These are phyloP conservation scores for Rhabdophis nuchalis DNA, from an alignment of 2,797 vertebrate genomes.

Conservation along the genomic window DNA sequence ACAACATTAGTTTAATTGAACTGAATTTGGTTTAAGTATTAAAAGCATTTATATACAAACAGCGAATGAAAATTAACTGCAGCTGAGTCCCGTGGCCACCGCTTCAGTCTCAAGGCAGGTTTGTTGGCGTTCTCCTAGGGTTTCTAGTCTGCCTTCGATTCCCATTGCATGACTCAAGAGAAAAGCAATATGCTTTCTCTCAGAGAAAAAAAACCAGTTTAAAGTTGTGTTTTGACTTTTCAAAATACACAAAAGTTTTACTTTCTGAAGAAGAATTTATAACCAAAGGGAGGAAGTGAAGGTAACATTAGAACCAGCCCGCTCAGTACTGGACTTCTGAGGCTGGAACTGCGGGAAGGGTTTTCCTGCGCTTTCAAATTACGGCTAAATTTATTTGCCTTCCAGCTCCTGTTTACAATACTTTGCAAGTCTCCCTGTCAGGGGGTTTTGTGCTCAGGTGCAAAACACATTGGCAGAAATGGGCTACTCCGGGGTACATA, in stretches of 20 bases:
- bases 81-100: conserved; percentile 69
- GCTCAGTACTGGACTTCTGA: conserved; percentile 1
- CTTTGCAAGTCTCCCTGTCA: neutral
- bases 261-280: conserved; percentile 63
- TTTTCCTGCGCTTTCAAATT: conserved; percentile 4
- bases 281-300: conserved; percentile 51
- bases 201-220: conserved; percentile 68
- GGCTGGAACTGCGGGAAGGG: conserved; percentile 28
- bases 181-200: conserved; percentile 78
- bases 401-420: conserved; percentile 11
- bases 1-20: conserved; percentile 81
- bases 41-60: conserved; percentile 81
- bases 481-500: neutral
- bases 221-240: conserved; percentile 72
- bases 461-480: neutral
- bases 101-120: conserved; percentile 51
- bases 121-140: conserved; percentile 53
- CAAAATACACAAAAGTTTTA: conserved; percentile 73
- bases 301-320: conserved; percentile 6
- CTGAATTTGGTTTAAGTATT: conserved; percentile 82
- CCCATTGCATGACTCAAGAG: conserved; percentile 55
- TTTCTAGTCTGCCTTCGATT: conserved; percentile 62
- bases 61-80: conserved; percentile 78
- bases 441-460: neutral
- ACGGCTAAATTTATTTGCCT: neutral